These are phyloP conservation scores for Crioceris asparagi DNA, from an alignment of 2,888 invertebrate genomes.

Conservation along the genomic window DNA sequence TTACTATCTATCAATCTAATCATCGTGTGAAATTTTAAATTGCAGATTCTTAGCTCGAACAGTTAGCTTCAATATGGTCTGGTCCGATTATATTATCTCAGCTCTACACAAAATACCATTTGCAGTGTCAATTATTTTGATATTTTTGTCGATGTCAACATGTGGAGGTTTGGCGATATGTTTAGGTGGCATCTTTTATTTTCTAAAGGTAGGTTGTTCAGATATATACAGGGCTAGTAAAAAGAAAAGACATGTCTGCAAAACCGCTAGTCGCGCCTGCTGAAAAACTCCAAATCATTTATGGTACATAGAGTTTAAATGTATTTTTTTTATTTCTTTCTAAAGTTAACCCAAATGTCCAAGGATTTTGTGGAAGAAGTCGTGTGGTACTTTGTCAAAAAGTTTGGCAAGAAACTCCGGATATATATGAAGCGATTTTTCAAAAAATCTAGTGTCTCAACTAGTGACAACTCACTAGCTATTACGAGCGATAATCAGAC, in stretches of 20 bases:
- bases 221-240: too few relatives aligned
- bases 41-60: conserved; percentile 42
- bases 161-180: conserved; percentile 65
- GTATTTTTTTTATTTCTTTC: conserved; percentile 29
- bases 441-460: conserved; percentile 6
- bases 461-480: neutral
- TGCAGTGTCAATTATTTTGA: conserved; percentile 51
- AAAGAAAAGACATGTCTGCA: too few relatives aligned
- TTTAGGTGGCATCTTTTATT: conserved; percentile 56
- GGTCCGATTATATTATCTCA: conserved; percentile 54
- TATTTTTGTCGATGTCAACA: conserved; percentile 53
- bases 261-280: too few relatives aligned
- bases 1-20: conserved; percentile 1
- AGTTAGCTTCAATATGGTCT: conserved; percentile 36
- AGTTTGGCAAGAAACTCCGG: conserved; percentile 25
- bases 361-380: conserved; percentile 60
- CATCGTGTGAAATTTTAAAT: conserved; percentile 10
- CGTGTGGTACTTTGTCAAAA: conserved; percentile 28
- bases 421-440: conserved; percentile 20
- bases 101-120: conserved; percentile 60
- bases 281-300: neutral
- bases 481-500: neutral
- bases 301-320: neutral
- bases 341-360: conserved; percentile 59
- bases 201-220: conserved; percentile 60